phyloP scores from a whole-genome alignment of 2,797 vertebrate species.

The Pseudocheirus occidentalis region DNA sequence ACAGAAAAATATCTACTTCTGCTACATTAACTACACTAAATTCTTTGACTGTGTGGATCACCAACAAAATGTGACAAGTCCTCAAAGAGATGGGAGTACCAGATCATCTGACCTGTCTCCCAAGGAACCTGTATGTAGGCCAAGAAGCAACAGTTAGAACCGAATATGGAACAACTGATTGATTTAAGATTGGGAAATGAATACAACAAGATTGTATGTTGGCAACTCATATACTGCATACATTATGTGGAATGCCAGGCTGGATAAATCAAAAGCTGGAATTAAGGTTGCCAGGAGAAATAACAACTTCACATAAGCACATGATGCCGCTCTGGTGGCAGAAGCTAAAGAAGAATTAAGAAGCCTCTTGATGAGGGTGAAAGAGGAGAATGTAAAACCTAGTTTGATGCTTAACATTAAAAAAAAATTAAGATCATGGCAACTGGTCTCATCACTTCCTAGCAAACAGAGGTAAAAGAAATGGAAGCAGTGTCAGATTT shows the following conservation, averaged over 20 bases:
- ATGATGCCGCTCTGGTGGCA: not conserved
- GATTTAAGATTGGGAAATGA: not conserved
- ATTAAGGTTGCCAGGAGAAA: not conserved
- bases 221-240: not conserved
- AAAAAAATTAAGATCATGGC: not conserved
- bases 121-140: not conserved
- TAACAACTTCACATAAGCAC: not conserved
- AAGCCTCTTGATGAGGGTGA: not conserved
- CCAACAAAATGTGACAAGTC: not conserved
- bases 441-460: not conserved
- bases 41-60: not conserved
- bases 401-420: not conserved
- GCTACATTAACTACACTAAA: not conserved
- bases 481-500: not conserved
- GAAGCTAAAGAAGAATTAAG: not conserved
- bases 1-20: not conserved
- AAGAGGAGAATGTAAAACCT: not conserved
- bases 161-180: not conserved
- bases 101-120: not conserved
- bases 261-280: not conserved
- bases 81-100: not conserved
- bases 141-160: not conserved
- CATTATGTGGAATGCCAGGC: too few relatives aligned
- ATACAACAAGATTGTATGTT: not conserved
- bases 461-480: not conserved